Base-by-base conservation (phyloP, 2,113 vertebrate species). In the Haliaeetus leucogaster region DNA sequence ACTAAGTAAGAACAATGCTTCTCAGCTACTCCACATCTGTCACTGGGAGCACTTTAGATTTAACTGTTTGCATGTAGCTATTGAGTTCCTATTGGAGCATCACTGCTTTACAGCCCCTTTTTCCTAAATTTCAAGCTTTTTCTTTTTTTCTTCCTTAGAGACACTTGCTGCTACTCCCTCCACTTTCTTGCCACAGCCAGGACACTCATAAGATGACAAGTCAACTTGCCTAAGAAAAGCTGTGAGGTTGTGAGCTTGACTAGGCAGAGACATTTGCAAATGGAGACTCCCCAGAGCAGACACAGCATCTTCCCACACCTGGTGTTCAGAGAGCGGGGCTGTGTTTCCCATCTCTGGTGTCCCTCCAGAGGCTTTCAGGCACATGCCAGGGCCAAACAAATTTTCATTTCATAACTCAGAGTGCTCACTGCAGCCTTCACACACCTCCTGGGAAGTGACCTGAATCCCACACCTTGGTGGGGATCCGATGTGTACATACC, bases 351-450 rank as follows among this genome's bases (percentile, higher is more conserved):
- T 5, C 74, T 29, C 74, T 27, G 10, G 14, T 38, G n/a, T 23
- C 16, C 29, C 43, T 59, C 42, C 19, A 29, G 43, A 62, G 32
- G 32, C 65, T 71, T 78, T 45, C 74, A 55, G 52, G 25, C 8
- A 58, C 0, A 0, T 34, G 21, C 56, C 81, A 59, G 34, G 16
- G 23, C 40, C 45, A 40, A 56, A n/a, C 1, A 34, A 25, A 40
- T 42, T 52, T 53, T 59, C 15, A 6, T 52, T 86, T 59, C 30
- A 4, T 16, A 77, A 65, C 21, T 73, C 32, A 15, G 40, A 55
- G 43, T 19, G 22, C 59, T 73, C 53, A 26, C 26, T 48, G 77
- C 50, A 79, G 86, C 93, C 65, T 74, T 62, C 1, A 3, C 27
- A 66, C 38, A 30, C 34, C 36, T 66, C 7, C 25, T 20, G n/a